Conservation (phyloP, 2,888 invertebrate genomes). For the Eretmocerus hayati region DNA sequence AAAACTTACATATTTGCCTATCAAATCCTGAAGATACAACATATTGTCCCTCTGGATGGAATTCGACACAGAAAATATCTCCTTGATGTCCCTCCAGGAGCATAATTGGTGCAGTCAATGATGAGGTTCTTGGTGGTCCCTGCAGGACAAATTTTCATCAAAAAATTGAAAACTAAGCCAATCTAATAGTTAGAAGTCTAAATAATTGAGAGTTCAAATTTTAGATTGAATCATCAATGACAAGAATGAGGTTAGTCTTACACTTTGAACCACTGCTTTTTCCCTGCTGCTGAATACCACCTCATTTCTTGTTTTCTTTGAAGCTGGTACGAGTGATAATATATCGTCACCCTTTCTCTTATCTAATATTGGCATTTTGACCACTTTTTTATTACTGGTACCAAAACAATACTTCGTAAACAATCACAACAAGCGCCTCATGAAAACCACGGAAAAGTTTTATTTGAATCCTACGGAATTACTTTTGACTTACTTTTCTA, state of each 20-base stretch:
- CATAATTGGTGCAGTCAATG: conserved; percentile 89
- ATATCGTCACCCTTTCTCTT: conserved; percentile 45
- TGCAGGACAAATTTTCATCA: conserved; percentile 32
- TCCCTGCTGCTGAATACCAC: conserved; percentile 65
- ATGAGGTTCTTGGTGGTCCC: conserved; percentile 76
- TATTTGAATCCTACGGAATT: no score
- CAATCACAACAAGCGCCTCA: no score
- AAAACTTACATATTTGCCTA: conserved; percentile 78
- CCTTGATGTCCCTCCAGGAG: conserved; percentile 93
- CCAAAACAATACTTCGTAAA: no score
- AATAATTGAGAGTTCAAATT: neutral
- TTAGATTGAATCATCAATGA: neutral
- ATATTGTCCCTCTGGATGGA: conserved; percentile 94
- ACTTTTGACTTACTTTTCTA: no score
- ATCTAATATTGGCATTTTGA: conserved; percentile 39
- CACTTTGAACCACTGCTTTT: conserved; percentile 68
- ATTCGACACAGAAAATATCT: conserved; percentile 87
- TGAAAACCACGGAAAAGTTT: no score
- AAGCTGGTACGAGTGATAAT: conserved; percentile 46
- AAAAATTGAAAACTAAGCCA: conserved; percentile 1
- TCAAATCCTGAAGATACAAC: conserved; percentile 94
- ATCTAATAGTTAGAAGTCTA: neutral
- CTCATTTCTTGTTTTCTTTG: conserved; percentile 68
- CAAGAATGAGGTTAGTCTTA: conserved; percentile 46
- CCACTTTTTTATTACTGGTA: neutral